Conservation (phyloP, 2,113 vertebrate genomes). For the Megaptera novaeangliae region DNA sequence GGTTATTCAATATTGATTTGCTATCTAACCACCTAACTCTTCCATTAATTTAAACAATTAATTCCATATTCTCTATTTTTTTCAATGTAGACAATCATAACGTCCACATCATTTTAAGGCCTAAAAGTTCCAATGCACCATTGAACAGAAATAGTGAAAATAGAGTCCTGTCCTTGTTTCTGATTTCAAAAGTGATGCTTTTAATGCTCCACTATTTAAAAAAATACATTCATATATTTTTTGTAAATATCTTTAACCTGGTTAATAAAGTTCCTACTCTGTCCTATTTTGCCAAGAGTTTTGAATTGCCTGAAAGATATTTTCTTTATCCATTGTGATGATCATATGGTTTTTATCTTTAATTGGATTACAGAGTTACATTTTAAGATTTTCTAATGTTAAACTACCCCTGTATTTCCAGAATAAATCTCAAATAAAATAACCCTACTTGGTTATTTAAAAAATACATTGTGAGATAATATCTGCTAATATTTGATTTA, state of each 20-base stretch:
- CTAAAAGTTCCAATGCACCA: neutral
- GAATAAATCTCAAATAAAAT: constrained; percentile 36
- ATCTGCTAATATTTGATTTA: neutral
- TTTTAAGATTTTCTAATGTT: constrained; percentile 27
- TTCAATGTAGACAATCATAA: neutral
- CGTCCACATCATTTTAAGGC: neutral
- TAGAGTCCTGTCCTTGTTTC: neutral
- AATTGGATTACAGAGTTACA: neutral
- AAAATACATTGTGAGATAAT: neutral
- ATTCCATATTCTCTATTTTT: neutral
- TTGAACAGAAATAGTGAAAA: neutral
- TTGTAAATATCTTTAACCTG: neutral
- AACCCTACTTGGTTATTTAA: neutral
- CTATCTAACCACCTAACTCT: neutral
- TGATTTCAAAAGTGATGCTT: neutral
- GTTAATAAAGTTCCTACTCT: neutral
- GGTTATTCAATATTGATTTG: neutral
- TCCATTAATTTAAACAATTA: neutral
- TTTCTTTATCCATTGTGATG: neutral
- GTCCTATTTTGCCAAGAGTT: neutral
- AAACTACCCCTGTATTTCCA: neutral
- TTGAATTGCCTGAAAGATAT: neutral
- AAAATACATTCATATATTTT: neutral
- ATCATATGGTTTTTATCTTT: constrained; percentile 36
- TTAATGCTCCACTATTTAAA: neutral